Evolutionary conservation across 2,113 vertebrate genomes (phyloP).

Genomic region (Thymallus thymallus): DNA sequence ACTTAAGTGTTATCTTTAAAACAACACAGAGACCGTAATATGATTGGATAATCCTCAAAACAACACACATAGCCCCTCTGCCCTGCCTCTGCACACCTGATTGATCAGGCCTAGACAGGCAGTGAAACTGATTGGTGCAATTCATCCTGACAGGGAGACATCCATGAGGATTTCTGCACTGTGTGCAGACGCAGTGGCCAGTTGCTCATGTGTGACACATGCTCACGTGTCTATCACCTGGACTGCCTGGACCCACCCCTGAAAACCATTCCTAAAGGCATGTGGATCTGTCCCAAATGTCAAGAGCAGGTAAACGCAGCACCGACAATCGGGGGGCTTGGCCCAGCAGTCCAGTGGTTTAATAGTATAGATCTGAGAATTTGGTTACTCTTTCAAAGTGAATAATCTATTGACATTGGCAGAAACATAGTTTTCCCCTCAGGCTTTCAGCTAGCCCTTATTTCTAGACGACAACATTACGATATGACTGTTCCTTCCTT

Average conservation of each 20-base stretch:
- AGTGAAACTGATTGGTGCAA: conserved; percentile 77
- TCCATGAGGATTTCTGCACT: conserved; percentile 99
- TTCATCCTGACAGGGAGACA: conserved; percentile 93
- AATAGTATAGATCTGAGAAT: not conserved
- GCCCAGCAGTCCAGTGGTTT: conserved; percentile 36
- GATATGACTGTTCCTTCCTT: conserved; percentile 67
- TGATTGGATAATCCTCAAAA: conserved; percentile 6
- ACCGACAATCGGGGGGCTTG: conserved; percentile 35
- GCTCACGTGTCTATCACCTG: conserved; percentile 98
- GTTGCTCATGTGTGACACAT: conserved; percentile 99
- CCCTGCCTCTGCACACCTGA: conserved; percentile 47
- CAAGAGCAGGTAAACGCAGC: conserved; percentile 94
- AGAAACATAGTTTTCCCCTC: conserved; percentile 11
- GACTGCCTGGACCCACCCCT: conserved; percentile 98
- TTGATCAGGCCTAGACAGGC: conserved; percentile 57
- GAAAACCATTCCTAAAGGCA: conserved; percentile 99
- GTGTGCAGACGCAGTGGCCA: conserved; percentile 99
- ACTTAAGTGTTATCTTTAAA: not conserved
- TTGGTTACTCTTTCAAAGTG: not conserved
- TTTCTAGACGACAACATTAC: not conserved
- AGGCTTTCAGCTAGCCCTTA: conserved; percentile 10
- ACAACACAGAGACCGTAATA: not conserved
- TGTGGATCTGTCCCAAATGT: conserved; percentile 99
- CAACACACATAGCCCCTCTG: conserved; percentile 34
- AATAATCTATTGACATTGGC: conserved; percentile 21